Percentiles rank a stretch among this genome's conserved stretches.
Evolutionary conservation across 2,888 invertebrate species (phyloP).

Genomic region (Caenorhabditis becei): DNA sequence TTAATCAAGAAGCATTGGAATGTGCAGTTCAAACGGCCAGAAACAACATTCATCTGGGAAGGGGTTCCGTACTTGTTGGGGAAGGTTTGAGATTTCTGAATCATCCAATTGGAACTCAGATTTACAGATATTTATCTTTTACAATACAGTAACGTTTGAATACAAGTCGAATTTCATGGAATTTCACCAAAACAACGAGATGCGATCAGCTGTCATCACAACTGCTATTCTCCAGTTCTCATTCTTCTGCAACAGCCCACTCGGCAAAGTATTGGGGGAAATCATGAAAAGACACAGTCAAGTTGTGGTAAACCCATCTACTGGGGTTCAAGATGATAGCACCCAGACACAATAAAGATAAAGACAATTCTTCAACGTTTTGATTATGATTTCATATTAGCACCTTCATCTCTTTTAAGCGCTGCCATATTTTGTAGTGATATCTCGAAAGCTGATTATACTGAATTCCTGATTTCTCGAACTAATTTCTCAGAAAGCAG

Average conservation of each 20-base stretch:
- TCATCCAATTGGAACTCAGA: no score
- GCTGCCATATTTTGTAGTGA: no score
- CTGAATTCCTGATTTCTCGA: no score
- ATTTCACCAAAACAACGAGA: not conserved
- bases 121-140: not conserved
- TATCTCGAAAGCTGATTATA: no score
- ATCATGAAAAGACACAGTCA: not conserved
- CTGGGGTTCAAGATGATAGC: not conserved
- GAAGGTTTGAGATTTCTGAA: not conserved
- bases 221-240: not conserved
- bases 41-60: not conserved
- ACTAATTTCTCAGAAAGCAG: no score
- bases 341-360: not conserved
- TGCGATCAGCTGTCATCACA: not conserved
- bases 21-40: not conserved
- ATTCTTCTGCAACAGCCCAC: not conserved
- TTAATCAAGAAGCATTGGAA: not conserved
- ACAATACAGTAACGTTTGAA: not conserved
- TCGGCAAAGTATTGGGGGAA: not conserved
- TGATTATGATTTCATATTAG: not conserved
- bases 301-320: not conserved
- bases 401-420: no score
- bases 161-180: not conserved
- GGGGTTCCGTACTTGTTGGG: not conserved
- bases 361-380: no score